Evolutionary conservation across 2,113 vertebrate species (phyloP), one percentile per base, ranked within the genome.

Genomic region (Fulica atra): DNA sequence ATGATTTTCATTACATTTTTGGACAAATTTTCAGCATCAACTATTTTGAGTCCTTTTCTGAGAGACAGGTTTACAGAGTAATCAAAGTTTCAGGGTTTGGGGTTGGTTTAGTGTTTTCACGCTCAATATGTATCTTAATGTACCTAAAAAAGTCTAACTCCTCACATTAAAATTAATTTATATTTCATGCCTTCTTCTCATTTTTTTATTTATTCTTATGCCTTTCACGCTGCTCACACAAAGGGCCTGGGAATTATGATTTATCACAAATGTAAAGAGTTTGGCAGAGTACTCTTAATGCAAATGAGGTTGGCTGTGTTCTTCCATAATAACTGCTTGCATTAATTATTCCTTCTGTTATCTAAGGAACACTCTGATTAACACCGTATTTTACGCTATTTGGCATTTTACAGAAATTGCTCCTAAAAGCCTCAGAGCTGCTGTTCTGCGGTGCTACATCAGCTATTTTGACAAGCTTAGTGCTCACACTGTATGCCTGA

Each of bases 321-420:
- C 61, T 83, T 68, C 36, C 13, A 0, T 74, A 94, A 73, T 86
- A 93, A 69, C 21, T 50, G 16, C 72, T 90, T 71, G 25, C 79
- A 61, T 86, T 93, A 89, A 94, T 94, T 91, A 84, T 79, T 81
- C 69, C 36, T 95, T 42, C 44, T 79, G 4, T 80, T 92, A 56
- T 68, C 80, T 76, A 3, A 84, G 83, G 77, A 86, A 28, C 25
- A 14, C 50, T 83, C 44, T 54, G 50, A 40, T 83, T 90, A 73
- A 53, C 26, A 4, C n/a, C 50, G 28, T 16, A 36, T 91, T 94
- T 97, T 69, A 35, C 3, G 3, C 28, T 51, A 8, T 46, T 78
- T 86, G 77, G 53, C 73, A 15, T 65, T 44, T 46, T 5, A 17
- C 18, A 36, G 61, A 64, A 92, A 60, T 70, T 31, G 51, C 76